phyloP scores from a whole-genome alignment of 2,113 vertebrate genomes.

The Gopherus flavomarginatus region DNA sequence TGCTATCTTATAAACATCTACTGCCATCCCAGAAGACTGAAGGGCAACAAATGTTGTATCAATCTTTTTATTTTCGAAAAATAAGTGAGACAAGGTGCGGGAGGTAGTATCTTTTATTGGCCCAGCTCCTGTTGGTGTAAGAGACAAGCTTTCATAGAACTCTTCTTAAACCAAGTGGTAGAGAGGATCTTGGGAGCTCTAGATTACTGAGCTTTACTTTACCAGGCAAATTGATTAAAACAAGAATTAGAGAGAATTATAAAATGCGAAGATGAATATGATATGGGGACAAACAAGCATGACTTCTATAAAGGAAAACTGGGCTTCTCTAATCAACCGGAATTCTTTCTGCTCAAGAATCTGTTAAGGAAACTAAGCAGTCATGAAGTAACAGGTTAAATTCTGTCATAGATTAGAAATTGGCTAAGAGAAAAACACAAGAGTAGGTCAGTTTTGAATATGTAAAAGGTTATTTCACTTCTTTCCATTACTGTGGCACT shows the following conservation, averaged over 20 bases:
- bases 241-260: background rate
- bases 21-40: background rate
- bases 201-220: background rate
- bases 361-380: background rate
- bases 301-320: background rate
- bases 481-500: background rate
- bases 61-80: background rate
- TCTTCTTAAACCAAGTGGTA: background rate
- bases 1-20: background rate
- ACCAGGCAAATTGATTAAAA: background rate
- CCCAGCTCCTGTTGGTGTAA: background rate
- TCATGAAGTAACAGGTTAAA: accelerated
- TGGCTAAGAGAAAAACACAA: background rate
- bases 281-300: background rate
- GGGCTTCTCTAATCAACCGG: background rate
- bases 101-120: background rate
- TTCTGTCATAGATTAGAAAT: background rate
- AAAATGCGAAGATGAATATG: background rate
- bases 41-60: background rate
- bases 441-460: accelerated
- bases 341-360: background rate
- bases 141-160: background rate
- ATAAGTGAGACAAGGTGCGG: background rate
- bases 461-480: background rate
- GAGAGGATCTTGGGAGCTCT: background rate